Base-by-base conservation (phyloP, 2,113 vertebrate species). In the Varanus salvator region DNA sequence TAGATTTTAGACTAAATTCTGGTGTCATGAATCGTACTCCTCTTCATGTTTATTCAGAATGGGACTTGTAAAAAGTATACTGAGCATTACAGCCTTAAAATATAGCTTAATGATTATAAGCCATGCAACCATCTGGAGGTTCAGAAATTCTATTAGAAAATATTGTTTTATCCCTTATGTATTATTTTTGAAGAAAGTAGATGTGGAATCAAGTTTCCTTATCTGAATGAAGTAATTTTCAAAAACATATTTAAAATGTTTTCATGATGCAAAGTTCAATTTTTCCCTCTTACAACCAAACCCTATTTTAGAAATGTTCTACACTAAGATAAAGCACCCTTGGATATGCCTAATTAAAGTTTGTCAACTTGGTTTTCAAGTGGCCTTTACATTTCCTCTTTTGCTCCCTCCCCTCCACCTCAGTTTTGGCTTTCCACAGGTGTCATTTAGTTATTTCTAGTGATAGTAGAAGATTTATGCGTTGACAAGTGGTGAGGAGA, bases 381-480 rank as follows among this genome's bases (percentile, higher is more conserved):
- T 89, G 85, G 15, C 0, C 15, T 91, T 85, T 74, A 29, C 87
- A 78, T 94, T 80, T 1, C 3, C 50, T n/a, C 54, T 76, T 50
- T 89, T 75, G 75, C 8, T 50, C 84, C 85, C 66, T 6, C 60
- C 78, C 83, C 93, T 88, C 64, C 19, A 75, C 66, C 23, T 87
- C 91, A 72, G 66, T 82, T 92, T 83, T 84, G 0, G 89, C 27
- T 85, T 85, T 38, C 92, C 90, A 95, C 90, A 94, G 92, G 93
- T 96, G 96, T 94, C 94, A 91, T 91, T 95, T 85, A 87, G 93
- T 93, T 96, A 96, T 96, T 97, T 92, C 91, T 94, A 95, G 93
- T 1, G 91, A 96, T 95, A 95, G 92, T 87, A 89, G 88, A 96
- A 97, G 96, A 97, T 97, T 96, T 97, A 97, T 96, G 90, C 89